Evolutionary conservation across 2,888 invertebrate species (phyloP), one percentile per base, ranked within the genome.

Genomic region (Oligia strigilis): DNA sequence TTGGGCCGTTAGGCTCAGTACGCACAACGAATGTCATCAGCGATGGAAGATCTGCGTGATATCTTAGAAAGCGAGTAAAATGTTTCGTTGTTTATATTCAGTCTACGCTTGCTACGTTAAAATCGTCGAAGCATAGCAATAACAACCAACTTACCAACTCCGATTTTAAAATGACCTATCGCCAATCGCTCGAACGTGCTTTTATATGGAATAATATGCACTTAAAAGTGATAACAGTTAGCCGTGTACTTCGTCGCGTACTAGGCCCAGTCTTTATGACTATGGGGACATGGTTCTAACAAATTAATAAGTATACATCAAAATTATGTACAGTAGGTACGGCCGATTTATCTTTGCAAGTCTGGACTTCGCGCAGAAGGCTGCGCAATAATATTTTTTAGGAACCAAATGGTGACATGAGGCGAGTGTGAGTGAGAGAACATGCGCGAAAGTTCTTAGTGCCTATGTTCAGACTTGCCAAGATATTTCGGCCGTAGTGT

Each of bases 1-100:
- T 13, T 2, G 40, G 65, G 0, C 11, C 11, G 5, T 40, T 40
- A 55, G 14, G 19, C 52, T 75, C 23, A 74, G 66, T 70, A 69
- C 70, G 60, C 70, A 74, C 64, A 64, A 71, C 55, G 49, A 64
- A 70, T 62, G 0, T 71, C 29, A 29, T 14, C 40, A 43, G 62
- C 64, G 55, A n/a, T 69, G 85, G 82, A 87, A 85, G 85, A 85
- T 64, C 73, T 76, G 78, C 60, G 82, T 80, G 77, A 71, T 71
- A 60, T 65, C 43, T 74, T 70, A 72, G 76, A 78, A 78, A 78
- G 70, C 72, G 36, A 75, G 14, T 69, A 82, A 60, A 64, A 55
- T 75, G 13, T 43, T 77, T 86, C 75, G 65, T 73, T 74, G 66
- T 86, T 80, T 14, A 71, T 58, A 55, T 71, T 83, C 76, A 77